Evolutionary conservation across 2,888 invertebrate species (phyloP).

Genomic region (Drosophila neonasuta): DNA sequence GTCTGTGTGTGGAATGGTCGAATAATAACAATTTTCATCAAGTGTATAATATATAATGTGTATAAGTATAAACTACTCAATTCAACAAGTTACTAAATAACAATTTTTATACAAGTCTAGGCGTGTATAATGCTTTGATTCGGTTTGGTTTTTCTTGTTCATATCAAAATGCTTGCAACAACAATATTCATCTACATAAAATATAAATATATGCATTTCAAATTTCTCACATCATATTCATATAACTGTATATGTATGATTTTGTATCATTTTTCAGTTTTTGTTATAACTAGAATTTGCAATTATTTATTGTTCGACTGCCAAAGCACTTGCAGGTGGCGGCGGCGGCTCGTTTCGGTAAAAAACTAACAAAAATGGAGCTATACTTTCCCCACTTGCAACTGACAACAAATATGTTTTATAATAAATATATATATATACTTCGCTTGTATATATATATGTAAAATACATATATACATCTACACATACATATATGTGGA

Average conservation of each 20-base stretch:
- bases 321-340: conserved; percentile 40
- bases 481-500: conserved; percentile 52
- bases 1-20: conserved; percentile 26
- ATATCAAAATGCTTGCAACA: conserved; percentile 68
- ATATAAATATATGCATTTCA: conserved; percentile 51
- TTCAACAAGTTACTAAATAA: conserved; percentile 74
- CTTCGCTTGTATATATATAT: conserved; percentile 32
- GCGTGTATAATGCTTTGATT: conserved; percentile 30
- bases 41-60: conserved; percentile 48
- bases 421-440: conserved; percentile 21
- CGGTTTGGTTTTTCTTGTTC: conserved; percentile 10
- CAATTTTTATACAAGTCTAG: conserved; percentile 47
- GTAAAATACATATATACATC: conserved; percentile 49
- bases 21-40: conserved; percentile 52
- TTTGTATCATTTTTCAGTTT: conserved; percentile 4
- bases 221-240: conserved; percentile 35
- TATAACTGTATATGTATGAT: conserved; percentile 26
- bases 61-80: conserved; percentile 56
- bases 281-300: conserved; percentile 31
- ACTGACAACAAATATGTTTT: conserved; percentile 63
- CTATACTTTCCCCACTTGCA: conserved; percentile 23
- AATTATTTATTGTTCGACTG: conserved; percentile 66
- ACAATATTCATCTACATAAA: conserved; percentile 64
- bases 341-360: conserved; percentile 46
- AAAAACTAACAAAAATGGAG: conserved; percentile 69